Evolutionary conservation across 2,113 vertebrate species (phyloP), one percentile per base, ranked within the genome.

Genomic region (Lasiurus borealis): DNA sequence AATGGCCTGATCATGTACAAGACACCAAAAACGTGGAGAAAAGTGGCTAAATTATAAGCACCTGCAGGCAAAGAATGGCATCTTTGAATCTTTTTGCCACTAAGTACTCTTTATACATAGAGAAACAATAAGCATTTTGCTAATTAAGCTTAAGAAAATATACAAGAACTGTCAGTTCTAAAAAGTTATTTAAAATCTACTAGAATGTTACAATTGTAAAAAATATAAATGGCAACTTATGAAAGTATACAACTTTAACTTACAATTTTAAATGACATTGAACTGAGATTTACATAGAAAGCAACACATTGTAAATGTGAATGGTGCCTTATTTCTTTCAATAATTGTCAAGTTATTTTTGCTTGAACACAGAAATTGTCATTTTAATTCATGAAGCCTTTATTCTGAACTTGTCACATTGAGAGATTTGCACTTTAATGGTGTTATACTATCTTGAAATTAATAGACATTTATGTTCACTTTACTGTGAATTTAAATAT

Each of bases 281-380:
- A 16, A 23, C 8, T 64, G 25, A 75, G 31, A 57, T 57, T 89
- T 80, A 80, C 82, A 95, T 80, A 76, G 40, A 94, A 90, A 94
- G 6, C 34, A 93, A 15, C n/a, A 23, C 48, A 40, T 23, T 64
- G 8, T 52, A 92, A 75, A 88, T 18, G 18, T 72, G 23, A 92
- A 29, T 59, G 14, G 3, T 21, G 36, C 23, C 7, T 80, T 72
- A 95, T 71, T 93, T 87, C n/a, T 93, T n/a, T 90, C 82, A 85
- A 54, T 66, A 94, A 94, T 27, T 96, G 57, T 84, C 50, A 84
- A 84, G 62, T 76, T 88, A 85, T 54, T 95, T 95, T 93, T 90
- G n/a, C 62, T 44, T 72, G n/a, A 77, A 83, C 34, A 88, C n/a
- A 86, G n/a, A 93, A 92, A 88, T 6, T 77, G 9, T 73, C 31